A percentile compares a stretch with the other conserved stretches of the same genome.
These are phyloP conservation scores for Babylonia areolata DNA, from an alignment of 1,140 invertebrate genomes.

Conservation along the genomic window DNA sequence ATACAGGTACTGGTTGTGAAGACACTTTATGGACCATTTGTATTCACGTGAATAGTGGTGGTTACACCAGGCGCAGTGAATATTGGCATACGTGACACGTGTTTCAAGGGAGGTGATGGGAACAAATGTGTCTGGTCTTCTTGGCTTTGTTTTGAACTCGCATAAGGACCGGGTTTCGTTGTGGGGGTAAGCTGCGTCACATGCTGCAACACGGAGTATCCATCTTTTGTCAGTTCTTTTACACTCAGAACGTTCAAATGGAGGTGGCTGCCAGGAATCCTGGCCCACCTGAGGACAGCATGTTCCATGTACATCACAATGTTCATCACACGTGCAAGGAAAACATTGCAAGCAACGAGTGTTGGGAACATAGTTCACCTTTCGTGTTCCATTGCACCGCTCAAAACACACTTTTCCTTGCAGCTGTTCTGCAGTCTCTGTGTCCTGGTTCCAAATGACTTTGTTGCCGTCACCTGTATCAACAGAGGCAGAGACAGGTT, in stretches of 20 bases:
- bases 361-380: neutral
- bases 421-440: constrained; percentile 1
- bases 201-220: neutral
- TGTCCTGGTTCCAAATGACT: neutral
- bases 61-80: constrained; percentile 3
- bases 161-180: neutral
- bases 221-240: neutral
- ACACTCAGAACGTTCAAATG: neutral
- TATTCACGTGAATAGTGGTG: neutral
- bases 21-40: neutral
- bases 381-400: neutral
- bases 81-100: neutral
- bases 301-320: neutral
- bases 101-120: neutral
- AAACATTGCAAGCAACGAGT: neutral
- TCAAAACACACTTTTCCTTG: neutral
- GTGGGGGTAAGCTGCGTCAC: neutral
- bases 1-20: constrained; percentile 18
- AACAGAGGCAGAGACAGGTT: too few species aligned
- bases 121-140: neutral
- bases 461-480: too few species aligned
- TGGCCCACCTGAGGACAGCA: neutral
- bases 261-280: neutral
- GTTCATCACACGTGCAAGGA: neutral
- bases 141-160: neutral